Conservation (phyloP, 2,888 invertebrate genomes). For the Cantharis rustica region DNA sequence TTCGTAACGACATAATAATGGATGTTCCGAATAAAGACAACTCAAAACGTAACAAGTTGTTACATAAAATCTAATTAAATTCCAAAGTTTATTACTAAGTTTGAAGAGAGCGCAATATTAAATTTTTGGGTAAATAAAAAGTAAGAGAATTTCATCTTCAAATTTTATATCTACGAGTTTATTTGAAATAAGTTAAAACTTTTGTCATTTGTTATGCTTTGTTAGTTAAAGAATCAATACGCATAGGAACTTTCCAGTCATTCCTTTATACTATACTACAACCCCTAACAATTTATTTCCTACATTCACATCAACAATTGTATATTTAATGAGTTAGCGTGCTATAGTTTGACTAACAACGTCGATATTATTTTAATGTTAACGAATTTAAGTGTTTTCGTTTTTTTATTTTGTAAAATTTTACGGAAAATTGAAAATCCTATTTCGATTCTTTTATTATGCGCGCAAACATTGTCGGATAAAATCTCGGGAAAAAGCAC, state of each 20-base stretch:
- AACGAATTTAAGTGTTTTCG: neutral
- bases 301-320: neutral
- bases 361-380: neutral
- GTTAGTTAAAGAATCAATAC: slow-evolving; percentile 11
- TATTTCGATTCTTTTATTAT: slow-evolving; percentile 1
- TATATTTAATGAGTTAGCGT: slow-evolving; percentile 1
- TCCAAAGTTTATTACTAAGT: neutral
- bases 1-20: neutral
- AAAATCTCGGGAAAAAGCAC: slow-evolving; percentile 20
- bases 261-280: neutral
- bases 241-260: neutral
- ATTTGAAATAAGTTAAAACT: neutral
- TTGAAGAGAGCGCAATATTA: neutral
- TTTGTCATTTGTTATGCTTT: neutral
- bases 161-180: neutral
- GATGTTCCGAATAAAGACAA: neutral
- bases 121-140: neutral
- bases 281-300: slow-evolving; percentile 6
- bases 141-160: neutral
- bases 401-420: neutral
- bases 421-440: neutral
- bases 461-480: slow-evolving; percentile 17
- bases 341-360: neutral
- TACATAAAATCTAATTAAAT: neutral
- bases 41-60: neutral